These are phyloP conservation scores for Acanthornis magna DNA, from an alignment of 2,797 vertebrate genomes.

Conservation along the genomic window DNA sequence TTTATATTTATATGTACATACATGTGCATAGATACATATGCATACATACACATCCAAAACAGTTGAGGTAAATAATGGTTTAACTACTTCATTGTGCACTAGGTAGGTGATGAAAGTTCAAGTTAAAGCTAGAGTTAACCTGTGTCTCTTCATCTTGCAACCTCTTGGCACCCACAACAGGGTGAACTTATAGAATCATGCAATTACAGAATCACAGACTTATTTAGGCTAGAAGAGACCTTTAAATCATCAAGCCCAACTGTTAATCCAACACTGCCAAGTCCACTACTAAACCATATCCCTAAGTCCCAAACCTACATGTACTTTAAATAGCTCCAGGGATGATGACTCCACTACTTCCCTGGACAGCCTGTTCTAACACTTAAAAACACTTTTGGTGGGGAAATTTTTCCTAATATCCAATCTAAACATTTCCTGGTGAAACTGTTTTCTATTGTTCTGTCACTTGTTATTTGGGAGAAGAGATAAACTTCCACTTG, in stretches of 20 bases:
- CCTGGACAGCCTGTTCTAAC: background rate
- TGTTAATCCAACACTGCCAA: background rate
- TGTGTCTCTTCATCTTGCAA: background rate
- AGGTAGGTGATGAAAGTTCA: background rate
- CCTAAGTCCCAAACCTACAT: background rate
- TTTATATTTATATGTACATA: background rate
- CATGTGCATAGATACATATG: background rate
- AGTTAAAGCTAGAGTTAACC: background rate
- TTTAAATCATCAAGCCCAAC: background rate
- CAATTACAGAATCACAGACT: background rate
- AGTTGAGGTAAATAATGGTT: background rate
- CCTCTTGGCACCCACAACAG: background rate
- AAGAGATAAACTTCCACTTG: rapidly evolving
- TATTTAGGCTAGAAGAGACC: background rate
- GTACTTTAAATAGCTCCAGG: background rate
- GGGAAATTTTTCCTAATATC: background rate
- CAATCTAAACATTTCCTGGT: background rate
- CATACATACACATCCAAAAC: background rate
- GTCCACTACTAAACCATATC: background rate
- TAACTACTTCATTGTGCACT: background rate
- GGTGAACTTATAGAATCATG: background rate
- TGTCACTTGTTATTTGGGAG: background rate
- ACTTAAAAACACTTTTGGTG: background rate
- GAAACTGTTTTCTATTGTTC: background rate
- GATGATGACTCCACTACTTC: background rate